Evolutionary conservation across 1,140 invertebrate species (phyloP).

Genomic region (Anastrepha obliqua): DNA sequence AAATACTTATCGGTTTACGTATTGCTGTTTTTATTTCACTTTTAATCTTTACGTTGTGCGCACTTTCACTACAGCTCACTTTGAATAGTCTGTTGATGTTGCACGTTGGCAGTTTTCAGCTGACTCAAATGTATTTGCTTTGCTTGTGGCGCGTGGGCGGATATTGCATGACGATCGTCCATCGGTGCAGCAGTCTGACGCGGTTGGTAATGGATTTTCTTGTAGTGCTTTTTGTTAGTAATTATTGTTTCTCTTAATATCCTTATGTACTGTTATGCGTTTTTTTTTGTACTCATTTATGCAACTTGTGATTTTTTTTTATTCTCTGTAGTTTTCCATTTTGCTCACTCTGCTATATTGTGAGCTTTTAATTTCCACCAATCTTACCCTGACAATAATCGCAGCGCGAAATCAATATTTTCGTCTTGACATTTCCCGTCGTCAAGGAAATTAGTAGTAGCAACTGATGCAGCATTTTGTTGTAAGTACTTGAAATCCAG

Average conservation of each 20-base stretch:
- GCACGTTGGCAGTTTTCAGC: neutral
- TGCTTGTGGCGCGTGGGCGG: neutral
- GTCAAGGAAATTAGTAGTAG: neutral
- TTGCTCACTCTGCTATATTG: neutral
- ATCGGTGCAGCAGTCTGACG: neutral
- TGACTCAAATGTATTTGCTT: slow-evolving; percentile 4
- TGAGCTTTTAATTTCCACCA: too few species aligned
- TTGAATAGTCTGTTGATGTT: neutral
- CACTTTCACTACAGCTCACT: neutral
- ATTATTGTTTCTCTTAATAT: neutral
- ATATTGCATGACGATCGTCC: neutral
- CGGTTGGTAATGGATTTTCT: neutral
- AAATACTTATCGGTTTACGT: neutral
- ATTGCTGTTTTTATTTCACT: neutral
- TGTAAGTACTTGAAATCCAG: too few species aligned
- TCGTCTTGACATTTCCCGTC: neutral
- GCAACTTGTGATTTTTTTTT: neutral
- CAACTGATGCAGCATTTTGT: neutral
- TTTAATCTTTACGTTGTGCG: neutral
- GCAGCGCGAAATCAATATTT: slow-evolving; percentile 1
- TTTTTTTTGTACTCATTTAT: neutral
- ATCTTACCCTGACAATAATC: too few species aligned
- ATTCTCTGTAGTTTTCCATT: neutral
- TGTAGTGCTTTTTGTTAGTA: neutral
- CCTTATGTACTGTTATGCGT: neutral